Conservation (phyloP, 2,797 vertebrate species). For the Hippopotamyrus pictus region DNA sequence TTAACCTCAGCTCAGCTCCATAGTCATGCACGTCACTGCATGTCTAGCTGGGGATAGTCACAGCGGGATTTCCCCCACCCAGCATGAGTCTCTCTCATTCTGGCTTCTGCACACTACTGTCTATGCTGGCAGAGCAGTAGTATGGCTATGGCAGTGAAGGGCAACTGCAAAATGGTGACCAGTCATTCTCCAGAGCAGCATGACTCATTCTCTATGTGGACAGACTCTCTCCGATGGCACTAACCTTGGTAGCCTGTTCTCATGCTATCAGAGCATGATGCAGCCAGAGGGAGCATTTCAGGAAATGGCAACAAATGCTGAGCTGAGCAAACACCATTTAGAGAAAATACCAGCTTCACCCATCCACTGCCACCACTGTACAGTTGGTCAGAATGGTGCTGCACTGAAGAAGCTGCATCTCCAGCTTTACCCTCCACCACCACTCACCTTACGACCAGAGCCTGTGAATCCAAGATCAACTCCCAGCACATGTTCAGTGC, state of each 20-base stretch:
- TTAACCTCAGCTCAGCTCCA: not conserved
- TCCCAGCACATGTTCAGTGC: not conserved
- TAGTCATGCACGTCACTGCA: not conserved
- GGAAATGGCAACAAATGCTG: not conserved
- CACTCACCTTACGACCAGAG: not conserved
- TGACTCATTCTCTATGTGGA: not conserved
- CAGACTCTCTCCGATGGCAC: not conserved
- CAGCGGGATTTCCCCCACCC: not conserved
- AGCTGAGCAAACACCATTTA: not conserved
- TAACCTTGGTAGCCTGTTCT: not conserved
- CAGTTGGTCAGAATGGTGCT: not conserved
- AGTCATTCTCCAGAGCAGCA: not conserved
- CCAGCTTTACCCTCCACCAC: not conserved
- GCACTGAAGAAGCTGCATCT: not conserved
- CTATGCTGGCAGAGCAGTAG: not conserved
- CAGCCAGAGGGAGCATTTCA: not conserved
- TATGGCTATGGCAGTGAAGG: not conserved
- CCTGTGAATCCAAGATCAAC: not conserved
- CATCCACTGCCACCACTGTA: not conserved
- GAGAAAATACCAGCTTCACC: not conserved
- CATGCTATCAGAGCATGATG: not conserved
- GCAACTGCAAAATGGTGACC: not conserved
- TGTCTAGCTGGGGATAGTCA: not conserved
- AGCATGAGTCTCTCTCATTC: not conserved
- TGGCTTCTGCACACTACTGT: not conserved